These are phyloP conservation scores for Mus minutoides DNA, from an alignment of 2,797 vertebrate genomes.

Conservation along the genomic window DNA sequence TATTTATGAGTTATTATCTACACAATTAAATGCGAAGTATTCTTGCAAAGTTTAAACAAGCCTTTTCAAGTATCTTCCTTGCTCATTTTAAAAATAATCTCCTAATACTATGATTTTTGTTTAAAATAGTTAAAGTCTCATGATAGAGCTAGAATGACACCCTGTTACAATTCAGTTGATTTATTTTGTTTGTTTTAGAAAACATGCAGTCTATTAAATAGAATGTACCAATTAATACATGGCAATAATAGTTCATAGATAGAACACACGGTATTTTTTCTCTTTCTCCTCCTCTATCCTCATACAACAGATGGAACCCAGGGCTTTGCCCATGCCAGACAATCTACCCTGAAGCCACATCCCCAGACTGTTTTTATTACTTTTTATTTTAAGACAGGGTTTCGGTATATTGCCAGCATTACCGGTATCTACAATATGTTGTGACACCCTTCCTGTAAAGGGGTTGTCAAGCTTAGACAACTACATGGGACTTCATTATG, in stretches of 20 bases:
- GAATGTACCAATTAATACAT: not conserved
- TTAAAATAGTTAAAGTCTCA: not conserved
- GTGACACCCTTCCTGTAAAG: not conserved
- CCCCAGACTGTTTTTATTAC: no score
- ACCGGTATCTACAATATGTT: not conserved
- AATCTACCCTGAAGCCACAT: not conserved
- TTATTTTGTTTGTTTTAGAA: not conserved
- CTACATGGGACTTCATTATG: not conserved
- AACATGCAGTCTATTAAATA: conserved; percentile 10
- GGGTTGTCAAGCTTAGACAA: not conserved
- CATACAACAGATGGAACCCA: not conserved
- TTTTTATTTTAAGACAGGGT: not conserved
- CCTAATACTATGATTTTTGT: not conserved
- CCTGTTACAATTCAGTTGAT: not conserved
- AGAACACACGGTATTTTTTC: not conserved
- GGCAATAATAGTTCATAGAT: not conserved
- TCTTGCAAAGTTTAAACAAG: conserved; percentile 26
- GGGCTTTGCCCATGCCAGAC: not conserved
- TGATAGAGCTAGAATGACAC: not conserved
- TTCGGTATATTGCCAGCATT: not conserved
- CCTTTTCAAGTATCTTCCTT: not conserved
- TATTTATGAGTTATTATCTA: not conserved
- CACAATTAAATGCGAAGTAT: not conserved
- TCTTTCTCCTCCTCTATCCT: not conserved
- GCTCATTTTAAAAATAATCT: not conserved